Conservation (phyloP, 2,797 vertebrate species). For the Uromys caudimaculatus region DNA sequence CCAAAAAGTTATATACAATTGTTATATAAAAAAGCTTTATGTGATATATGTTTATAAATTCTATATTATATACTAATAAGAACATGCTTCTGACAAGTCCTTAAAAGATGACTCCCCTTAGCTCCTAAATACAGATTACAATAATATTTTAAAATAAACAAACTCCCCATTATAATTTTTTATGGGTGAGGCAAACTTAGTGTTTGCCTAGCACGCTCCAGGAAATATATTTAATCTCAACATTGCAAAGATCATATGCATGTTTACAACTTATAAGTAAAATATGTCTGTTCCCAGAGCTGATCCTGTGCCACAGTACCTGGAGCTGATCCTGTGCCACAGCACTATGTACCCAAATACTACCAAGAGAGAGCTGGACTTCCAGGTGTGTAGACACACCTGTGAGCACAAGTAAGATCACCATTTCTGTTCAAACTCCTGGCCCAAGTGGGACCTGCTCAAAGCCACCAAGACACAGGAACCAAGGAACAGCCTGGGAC, state of each 20-base stretch:
- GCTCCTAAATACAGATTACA: background rate
- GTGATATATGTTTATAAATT: background rate
- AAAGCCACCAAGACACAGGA: too few relatives aligned
- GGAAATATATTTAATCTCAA: background rate
- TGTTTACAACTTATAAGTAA: background rate
- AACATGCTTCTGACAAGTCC: background rate
- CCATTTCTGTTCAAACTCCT: too few relatives aligned
- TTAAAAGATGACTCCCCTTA: background rate
- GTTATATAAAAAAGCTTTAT: too few relatives aligned
- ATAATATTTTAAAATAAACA: background rate
- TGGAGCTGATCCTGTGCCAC: too few relatives aligned
- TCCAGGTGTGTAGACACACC: too few relatives aligned
- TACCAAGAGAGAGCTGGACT: too few relatives aligned
- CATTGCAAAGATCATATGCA: background rate
- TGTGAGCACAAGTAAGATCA: too few relatives aligned
- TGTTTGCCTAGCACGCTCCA: background rate
- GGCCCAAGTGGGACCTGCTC: too few relatives aligned
- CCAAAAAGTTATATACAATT: background rate
- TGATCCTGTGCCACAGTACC: too few relatives aligned
- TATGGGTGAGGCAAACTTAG: background rate
- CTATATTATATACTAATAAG: background rate
- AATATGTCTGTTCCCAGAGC: too few relatives aligned
- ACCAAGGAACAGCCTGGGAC: too few relatives aligned
- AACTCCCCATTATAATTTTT: background rate
- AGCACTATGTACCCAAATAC: too few relatives aligned